phyloP scores from a whole-genome alignment of 2,113 vertebrate species.

The Montifringilla adamsi region DNA sequence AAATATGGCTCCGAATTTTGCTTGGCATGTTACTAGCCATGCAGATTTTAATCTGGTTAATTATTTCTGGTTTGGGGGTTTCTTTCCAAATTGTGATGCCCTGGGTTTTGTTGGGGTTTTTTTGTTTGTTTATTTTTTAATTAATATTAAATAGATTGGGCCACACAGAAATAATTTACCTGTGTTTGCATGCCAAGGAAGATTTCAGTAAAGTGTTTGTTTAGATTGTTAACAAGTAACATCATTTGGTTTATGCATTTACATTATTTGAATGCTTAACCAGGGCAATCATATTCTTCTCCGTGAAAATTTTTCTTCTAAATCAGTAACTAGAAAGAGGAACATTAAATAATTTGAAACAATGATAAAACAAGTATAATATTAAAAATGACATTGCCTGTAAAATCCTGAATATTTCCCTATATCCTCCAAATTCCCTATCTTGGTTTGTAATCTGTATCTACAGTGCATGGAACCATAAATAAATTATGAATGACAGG shows the following conservation, averaged over 20 bases:
- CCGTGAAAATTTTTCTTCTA: background rate
- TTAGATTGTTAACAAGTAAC: background rate
- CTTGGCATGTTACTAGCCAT: background rate
- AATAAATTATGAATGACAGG: background rate
- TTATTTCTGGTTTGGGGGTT: background rate
- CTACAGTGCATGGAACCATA: background rate
- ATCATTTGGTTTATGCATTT: background rate
- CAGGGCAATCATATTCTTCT: background rate
- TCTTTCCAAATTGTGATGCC: background rate
- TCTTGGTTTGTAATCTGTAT: background rate
- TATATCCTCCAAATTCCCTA: background rate
- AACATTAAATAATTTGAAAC: background rate
- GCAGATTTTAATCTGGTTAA: background rate
- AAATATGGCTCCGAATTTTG: background rate
- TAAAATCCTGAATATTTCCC: background rate
- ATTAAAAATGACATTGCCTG: background rate
- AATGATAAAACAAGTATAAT: background rate
- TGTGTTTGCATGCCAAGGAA: background rate
- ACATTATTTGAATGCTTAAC: background rate
- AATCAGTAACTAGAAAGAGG: background rate
- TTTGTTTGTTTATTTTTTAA: background rate
- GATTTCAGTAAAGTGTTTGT: background rate
- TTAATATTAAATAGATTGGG: background rate
- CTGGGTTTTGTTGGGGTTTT: background rate
- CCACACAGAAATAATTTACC: background rate